These are phyloP conservation scores for Trachemys scripta DNA, from an alignment of 2,113 vertebrate genomes.

Conservation along the genomic window DNA sequence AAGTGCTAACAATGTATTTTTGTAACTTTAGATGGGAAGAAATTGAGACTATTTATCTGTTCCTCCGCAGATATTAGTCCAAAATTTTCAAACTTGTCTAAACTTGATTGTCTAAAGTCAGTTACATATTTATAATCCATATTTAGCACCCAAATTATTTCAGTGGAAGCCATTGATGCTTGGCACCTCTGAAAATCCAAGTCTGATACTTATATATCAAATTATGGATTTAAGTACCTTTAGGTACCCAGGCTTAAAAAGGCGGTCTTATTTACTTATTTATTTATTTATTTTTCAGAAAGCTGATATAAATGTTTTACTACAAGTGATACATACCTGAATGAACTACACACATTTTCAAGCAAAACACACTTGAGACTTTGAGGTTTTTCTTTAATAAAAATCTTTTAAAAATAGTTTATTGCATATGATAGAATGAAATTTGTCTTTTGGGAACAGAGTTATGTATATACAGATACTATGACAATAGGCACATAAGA, in stretches of 20 bases:
- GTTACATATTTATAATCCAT: neutral
- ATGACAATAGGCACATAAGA: neutral
- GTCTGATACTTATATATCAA: neutral
- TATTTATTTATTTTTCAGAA: neutral
- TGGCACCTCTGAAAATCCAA: constrained; percentile 14
- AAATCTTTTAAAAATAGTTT: neutral
- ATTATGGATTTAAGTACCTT: neutral
- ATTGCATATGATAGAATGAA: neutral
- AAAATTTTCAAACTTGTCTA: neutral
- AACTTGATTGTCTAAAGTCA: neutral
- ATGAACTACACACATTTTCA: neutral
- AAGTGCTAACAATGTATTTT: neutral
- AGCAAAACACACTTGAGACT: neutral
- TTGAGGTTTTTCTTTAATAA: neutral
- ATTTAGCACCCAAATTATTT: constrained; percentile 6
- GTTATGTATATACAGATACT: neutral
- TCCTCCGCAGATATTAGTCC: neutral
- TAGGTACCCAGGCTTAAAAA: neutral
- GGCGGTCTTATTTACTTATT: neutral
- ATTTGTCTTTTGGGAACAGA: neutral
- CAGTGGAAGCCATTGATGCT: neutral
- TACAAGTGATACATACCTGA: neutral
- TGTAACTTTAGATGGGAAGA: neutral
- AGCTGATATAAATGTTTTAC: neutral
- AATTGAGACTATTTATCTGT: neutral